Evolutionary conservation across 2,797 vertebrate species (phyloP).

Genomic region (Avahi laniger): DNA sequence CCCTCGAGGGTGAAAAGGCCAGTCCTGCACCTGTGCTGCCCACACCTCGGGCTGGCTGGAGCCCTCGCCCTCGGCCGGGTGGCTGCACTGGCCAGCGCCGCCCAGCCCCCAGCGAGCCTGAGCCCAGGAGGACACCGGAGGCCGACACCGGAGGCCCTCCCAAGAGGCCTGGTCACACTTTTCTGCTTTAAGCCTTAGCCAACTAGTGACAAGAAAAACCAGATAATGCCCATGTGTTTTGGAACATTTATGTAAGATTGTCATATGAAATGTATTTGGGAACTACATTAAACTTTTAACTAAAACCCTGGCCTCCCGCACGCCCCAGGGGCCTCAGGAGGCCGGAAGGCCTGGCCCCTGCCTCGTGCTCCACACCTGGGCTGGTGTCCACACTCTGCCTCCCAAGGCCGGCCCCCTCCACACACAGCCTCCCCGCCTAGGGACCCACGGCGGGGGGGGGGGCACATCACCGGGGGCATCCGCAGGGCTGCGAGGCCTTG

Average conservation of each 20-base stretch:
- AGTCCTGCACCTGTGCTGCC: neutral
- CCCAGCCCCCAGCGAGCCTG: neutral
- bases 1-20: neutral
- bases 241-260: conserved; percentile 81
- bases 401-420: neutral
- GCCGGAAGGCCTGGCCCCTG: neutral
- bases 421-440: neutral
- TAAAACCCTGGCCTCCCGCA: conserved; percentile 50
- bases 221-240: conserved; percentile 73
- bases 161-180: conserved; percentile 15
- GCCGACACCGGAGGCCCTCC: neutral
- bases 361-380: neutral
- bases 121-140: neutral
- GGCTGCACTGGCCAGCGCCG: neutral
- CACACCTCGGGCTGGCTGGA: neutral
- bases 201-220: conserved; percentile 74
- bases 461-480: neutral
- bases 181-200: conserved; percentile 81
- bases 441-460: neutral
- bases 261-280: conserved; percentile 82
- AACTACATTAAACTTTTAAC: conserved; percentile 83
- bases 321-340: conserved; percentile 44
- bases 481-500: neutral
- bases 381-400: neutral
- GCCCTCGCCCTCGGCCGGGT: neutral